These are phyloP conservation scores for Scaptomyza cyrtandrae DNA, from an alignment of 2,888 invertebrate species.

Conservation along the genomic window DNA sequence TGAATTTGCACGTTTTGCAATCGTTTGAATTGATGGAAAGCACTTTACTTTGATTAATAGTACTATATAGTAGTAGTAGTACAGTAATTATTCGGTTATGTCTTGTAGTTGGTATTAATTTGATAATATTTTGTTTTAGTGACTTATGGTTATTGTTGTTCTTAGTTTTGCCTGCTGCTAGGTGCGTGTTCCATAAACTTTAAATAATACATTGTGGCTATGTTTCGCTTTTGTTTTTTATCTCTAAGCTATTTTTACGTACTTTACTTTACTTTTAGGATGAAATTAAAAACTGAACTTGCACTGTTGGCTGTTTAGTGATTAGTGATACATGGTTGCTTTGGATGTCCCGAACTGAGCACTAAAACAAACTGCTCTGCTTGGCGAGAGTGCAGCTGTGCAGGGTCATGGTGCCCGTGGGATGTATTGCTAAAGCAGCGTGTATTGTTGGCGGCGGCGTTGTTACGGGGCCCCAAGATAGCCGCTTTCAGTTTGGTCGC, in stretches of 20 bases:
- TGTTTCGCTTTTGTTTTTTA: constrained; percentile 22
- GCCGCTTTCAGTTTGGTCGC: constrained; percentile 82
- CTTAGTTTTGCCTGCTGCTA: constrained; percentile 59
- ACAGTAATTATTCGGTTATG: not conserved
- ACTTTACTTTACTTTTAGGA: constrained; percentile 16
- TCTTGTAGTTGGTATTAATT: not conserved
- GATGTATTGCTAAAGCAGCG: constrained; percentile 64
- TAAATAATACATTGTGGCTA: constrained; percentile 72
- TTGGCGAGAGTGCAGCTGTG: constrained; percentile 75
- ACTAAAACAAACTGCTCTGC: constrained; percentile 71
- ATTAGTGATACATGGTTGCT: constrained; percentile 57
- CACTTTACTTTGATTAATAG: not conserved
- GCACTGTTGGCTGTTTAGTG: constrained; percentile 4
- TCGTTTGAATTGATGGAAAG: not conserved
- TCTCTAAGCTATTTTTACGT: constrained; percentile 12
- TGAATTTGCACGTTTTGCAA: not conserved
- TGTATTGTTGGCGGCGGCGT: constrained; percentile 69
- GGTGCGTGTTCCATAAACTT: constrained; percentile 65
- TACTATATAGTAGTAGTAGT: not conserved
- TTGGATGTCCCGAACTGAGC: constrained; percentile 60
- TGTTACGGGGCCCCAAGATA: constrained; percentile 77
- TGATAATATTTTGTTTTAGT: not conserved
- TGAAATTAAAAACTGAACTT: constrained; percentile 36
- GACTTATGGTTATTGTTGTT: constrained; percentile 32
- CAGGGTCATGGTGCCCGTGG: constrained; percentile 73